A percentile compares a stretch with the other conserved stretches of the same genome.
phyloP scores from a whole-genome alignment of 2,888 invertebrate genomes.

The Pollenia labialis region DNA sequence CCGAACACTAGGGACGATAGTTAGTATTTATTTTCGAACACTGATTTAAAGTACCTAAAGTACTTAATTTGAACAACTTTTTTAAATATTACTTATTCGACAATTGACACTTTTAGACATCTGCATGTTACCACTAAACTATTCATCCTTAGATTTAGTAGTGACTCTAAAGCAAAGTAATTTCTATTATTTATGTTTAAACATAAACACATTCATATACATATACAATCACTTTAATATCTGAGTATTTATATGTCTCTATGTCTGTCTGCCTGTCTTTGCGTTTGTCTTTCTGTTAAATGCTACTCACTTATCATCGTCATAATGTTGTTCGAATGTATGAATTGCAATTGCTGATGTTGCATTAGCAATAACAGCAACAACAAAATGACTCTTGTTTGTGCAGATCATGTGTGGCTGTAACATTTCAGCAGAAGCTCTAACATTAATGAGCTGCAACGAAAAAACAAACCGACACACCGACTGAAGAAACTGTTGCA shows the following conservation, averaged over 20 bases:
- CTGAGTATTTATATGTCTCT: constrained; percentile 22
- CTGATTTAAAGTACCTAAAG: not conserved
- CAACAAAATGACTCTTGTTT: constrained; percentile 18
- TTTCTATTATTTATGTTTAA: constrained; percentile 3
- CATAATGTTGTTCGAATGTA: constrained; percentile 64
- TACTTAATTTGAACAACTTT: not conserved
- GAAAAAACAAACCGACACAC: constrained; percentile 30
- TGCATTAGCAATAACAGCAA: constrained; percentile 37
- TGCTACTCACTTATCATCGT: constrained; percentile 71
- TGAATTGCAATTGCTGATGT: constrained; percentile 45
- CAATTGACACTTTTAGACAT: not conserved
- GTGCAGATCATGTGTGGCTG: constrained; percentile 69
- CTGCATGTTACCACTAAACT: constrained; percentile 35
- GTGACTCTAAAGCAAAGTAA: constrained; percentile 6
- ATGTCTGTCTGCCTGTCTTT: constrained; percentile 35
- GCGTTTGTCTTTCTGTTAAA: constrained; percentile 54
- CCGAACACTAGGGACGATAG: no score
- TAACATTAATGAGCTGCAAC: constrained; percentile 70
- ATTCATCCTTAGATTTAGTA: constrained; percentile 38
- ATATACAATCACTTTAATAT: constrained; percentile 61
- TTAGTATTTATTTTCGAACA: no score
- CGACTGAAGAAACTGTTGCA: constrained; percentile 39
- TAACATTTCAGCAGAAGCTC: constrained; percentile 69
- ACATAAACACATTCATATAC: constrained; percentile 43
- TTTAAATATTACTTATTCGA: no score